Evolutionary conservation across 1,140 invertebrate species (phyloP), one percentile per base, ranked within the genome.

Genomic region (Papilio helenus): DNA sequence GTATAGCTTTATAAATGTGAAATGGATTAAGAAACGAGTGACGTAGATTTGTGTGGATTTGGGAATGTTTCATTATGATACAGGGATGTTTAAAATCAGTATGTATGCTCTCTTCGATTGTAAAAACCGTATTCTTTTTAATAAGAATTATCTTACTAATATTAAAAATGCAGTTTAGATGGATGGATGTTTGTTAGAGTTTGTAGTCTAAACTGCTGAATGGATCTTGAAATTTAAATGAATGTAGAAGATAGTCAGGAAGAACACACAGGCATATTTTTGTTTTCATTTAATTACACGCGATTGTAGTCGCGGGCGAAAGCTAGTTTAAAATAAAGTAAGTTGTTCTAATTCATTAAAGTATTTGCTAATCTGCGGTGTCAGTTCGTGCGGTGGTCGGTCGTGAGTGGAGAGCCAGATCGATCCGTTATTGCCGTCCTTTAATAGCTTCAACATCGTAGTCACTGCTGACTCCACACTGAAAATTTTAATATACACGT

Each of bases 391-490:
- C 0, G 68, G 79, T 3, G 81, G 44, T 0, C 23, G 61, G 55
- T 82, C 49, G 2, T 51, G 29, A 3, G 23, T 5, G 8, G 81
- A 79, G 10, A 80, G 65, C 81, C 81, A 82, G 3, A 80, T 61
- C 14, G 79, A 80, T 18, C 81, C 81, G 20, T 82, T 82, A 26
- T 42, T 10, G 4, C 81, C 81, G 44, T 51, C 34, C 23, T 80
- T 73, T 55, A 71, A 78, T 58, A 82, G 68, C 26, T 51, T 80
- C 14, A 78, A 1, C 39, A 82, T 73, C n/a, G 65, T 79, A n/a
- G 65, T 72, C 29, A 82, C 79, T 14, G 76, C 79, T 14, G 74
- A 79, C 1, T 82, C 76, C 49, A 82, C 72, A 44, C 81, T 82
- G 76, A 18, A 82, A 80, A 29, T 3, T 2, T 65, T 3, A 26